Evolutionary conservation across 1,140 invertebrate species (phyloP).

Genomic region (Drosophila obscura): DNA sequence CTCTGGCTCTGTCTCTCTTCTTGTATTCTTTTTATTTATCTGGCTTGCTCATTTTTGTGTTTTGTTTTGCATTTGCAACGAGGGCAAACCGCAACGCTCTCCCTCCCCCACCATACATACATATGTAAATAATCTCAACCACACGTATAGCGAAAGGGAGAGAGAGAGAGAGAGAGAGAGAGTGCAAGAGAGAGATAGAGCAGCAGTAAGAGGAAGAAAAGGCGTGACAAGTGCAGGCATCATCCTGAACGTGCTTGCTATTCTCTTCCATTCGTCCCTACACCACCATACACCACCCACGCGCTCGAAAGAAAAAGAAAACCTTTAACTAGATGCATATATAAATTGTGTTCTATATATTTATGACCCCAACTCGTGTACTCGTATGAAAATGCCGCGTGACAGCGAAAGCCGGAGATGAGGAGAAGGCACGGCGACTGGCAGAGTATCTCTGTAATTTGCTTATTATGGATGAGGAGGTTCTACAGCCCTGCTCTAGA

Average conservation of each 20-base stretch:
- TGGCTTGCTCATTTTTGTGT: slow-evolving; percentile 70
- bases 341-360: slow-evolving; percentile 78
- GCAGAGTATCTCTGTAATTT: slow-evolving; percentile 59
- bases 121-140: slow-evolving; percentile 56
- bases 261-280: slow-evolving; percentile 1
- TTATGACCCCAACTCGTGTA: slow-evolving; percentile 60
- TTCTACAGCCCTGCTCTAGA: too few species aligned
- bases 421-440: slow-evolving; percentile 4
- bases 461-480: slow-evolving; percentile 45
- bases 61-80: slow-evolving; percentile 71
- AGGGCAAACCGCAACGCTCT: slow-evolving; percentile 67
- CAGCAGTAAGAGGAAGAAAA: slow-evolving; percentile 49
- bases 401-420: slow-evolving; percentile 9
- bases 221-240: slow-evolving; percentile 77
- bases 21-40: slow-evolving; percentile 64
- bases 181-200: slow-evolving; percentile 8
- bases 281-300: neutral
- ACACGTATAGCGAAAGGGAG: slow-evolving; percentile 12
- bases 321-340: slow-evolving; percentile 74
- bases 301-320: slow-evolving; percentile 27
- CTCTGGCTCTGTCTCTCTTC: neutral
- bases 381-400: slow-evolving; percentile 57
- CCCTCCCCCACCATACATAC: slow-evolving; percentile 4
- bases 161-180: neutral
- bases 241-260: slow-evolving; percentile 53